Evolutionary conservation across 2,113 vertebrate genomes (phyloP).

Genomic region (Thermophis baileyi): DNA sequence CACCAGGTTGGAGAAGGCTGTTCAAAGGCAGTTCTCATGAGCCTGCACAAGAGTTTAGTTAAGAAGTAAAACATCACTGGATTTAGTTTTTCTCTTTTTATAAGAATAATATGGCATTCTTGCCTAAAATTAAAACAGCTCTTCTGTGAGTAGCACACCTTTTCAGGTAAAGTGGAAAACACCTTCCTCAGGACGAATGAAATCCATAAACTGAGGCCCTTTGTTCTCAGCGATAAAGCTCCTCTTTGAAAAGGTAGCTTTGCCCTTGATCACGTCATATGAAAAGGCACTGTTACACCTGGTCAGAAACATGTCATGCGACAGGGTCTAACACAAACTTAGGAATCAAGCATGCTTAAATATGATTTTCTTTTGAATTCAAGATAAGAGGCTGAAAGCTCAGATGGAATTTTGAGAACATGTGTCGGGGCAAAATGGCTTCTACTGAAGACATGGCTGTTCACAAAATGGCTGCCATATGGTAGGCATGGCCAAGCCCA

Average conservation of each 20-base stretch:
- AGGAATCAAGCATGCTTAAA: constrained; percentile 8
- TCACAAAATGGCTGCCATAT: not conserved
- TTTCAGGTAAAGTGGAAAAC: not conserved
- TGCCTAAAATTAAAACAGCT: not conserved
- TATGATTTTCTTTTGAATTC: constrained; percentile 23
- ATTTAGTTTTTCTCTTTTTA: not conserved
- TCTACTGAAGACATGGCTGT: not conserved
- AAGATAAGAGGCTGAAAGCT: not conserved
- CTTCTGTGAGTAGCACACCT: not conserved
- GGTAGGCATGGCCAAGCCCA: not conserved
- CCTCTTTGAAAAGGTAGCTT: constrained; percentile 21
- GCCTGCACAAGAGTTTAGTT: not conserved
- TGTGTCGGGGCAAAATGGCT: not conserved
- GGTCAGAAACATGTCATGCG: not conserved
- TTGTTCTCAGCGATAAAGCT: not conserved
- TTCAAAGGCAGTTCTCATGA: not conserved
- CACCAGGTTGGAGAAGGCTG: not conserved
- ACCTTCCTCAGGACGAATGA: not conserved
- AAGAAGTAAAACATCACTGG: not conserved
- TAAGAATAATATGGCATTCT: not conserved
- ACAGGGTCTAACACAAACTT: constrained; percentile 9
- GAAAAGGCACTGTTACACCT: constrained; percentile 1
- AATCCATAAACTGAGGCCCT: not conserved
- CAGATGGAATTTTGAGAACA: not conserved
- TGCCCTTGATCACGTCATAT: not conserved